These are phyloP conservation scores for Scaptomyza flava DNA, from an alignment of 2,888 invertebrate genomes.

Conservation along the genomic window DNA sequence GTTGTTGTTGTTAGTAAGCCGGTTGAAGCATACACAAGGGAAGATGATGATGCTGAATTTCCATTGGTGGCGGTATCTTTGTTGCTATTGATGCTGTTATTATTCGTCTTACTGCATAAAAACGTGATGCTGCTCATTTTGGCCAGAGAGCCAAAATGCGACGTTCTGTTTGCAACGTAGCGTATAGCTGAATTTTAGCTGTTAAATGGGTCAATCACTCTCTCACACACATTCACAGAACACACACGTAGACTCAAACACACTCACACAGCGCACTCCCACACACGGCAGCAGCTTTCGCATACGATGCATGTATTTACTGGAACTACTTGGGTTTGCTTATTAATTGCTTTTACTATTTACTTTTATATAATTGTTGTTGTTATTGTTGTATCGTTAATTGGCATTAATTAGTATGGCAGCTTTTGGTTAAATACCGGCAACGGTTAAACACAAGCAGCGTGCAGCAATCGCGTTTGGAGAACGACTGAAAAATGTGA, in stretches of 20 bases:
- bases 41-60: slow-evolving; percentile 26
- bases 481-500: slow-evolving; percentile 61
- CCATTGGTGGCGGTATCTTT: slow-evolving; percentile 43
- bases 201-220: slow-evolving; percentile 72
- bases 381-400: slow-evolving; percentile 11
- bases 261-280: slow-evolving; percentile 27
- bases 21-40: slow-evolving; percentile 43
- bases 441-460: slow-evolving; percentile 42
- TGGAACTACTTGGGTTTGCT: slow-evolving; percentile 34
- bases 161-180: slow-evolving; percentile 22
- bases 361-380: slow-evolving; percentile 21
- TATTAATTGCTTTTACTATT: slow-evolving; percentile 10
- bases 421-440: slow-evolving; percentile 15
- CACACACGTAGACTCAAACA: slow-evolving; percentile 20
- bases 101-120: slow-evolving; percentile 69
- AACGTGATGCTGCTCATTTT: slow-evolving; percentile 78
- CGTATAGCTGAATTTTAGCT: slow-evolving; percentile 32
- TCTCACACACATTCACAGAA: slow-evolving; percentile 19
- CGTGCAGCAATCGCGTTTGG: slow-evolving; percentile 61
- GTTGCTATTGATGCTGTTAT: slow-evolving; percentile 39
- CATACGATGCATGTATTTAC: slow-evolving; percentile 50
- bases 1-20: slow-evolving; percentile 48
- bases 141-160: slow-evolving; percentile 33
- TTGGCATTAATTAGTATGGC: slow-evolving; percentile 6
- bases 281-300: slow-evolving; percentile 28